These are phyloP conservation scores for Enhydra lutris DNA, from an alignment of 2,113 vertebrate genomes.

Conservation along the genomic window DNA sequence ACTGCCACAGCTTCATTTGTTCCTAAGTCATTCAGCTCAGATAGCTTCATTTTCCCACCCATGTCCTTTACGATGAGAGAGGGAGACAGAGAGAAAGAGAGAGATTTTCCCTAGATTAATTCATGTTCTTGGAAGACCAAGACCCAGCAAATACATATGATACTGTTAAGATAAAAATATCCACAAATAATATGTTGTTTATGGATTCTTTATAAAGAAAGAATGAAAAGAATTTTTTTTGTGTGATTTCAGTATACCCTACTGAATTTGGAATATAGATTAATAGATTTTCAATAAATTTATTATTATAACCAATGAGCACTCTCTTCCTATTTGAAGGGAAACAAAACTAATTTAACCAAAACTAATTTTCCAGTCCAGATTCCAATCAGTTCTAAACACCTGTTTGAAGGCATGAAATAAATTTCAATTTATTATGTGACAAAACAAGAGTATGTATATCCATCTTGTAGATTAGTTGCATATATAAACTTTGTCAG, in stretches of 20 bases:
- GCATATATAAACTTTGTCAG: background rate
- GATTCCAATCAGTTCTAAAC: background rate
- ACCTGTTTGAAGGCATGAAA: background rate
- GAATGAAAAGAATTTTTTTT: background rate
- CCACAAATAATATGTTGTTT: background rate
- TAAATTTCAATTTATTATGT: conserved; percentile 24
- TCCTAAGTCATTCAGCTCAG: conserved; percentile 4
- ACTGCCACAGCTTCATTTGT: background rate
- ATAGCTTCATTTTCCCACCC: background rate
- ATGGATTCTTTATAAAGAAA: background rate
- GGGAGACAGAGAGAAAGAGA: background rate
- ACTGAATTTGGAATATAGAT: background rate
- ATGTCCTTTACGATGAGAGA: background rate
- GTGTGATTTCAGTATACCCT: background rate
- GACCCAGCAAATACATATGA: background rate
- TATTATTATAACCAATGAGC: background rate
- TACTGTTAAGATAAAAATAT: background rate
- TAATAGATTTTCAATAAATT: background rate
- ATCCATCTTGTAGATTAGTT: conserved; percentile 34
- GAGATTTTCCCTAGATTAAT: background rate
- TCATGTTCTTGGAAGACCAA: background rate
- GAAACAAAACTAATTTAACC: background rate
- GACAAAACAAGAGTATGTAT: background rate
- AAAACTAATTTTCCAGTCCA: conserved; percentile 28
- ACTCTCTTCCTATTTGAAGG: background rate